Conservation (phyloP, 2,113 vertebrate species). For the Psettodes erumei region DNA sequence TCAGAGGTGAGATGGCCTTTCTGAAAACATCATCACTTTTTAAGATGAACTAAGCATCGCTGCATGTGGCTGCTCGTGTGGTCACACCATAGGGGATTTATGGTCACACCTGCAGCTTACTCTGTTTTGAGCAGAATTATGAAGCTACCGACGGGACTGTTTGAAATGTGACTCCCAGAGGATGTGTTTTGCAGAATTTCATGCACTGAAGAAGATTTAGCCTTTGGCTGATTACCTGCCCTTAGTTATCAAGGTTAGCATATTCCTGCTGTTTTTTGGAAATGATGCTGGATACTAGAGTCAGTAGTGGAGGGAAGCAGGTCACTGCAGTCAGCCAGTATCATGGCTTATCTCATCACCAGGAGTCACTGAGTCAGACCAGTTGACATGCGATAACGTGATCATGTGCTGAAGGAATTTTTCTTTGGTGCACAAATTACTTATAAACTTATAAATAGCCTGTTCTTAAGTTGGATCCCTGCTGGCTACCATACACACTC, state of each 20-base stretch:
- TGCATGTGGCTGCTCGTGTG: background rate
- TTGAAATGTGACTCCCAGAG: background rate
- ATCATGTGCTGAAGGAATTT: background rate
- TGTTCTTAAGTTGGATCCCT: background rate
- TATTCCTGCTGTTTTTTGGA: background rate
- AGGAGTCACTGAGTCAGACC: background rate
- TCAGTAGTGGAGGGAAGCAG: background rate
- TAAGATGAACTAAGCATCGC: background rate
- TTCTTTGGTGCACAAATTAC: background rate
- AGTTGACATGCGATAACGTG: background rate
- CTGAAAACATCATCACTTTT: background rate
- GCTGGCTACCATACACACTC: background rate
- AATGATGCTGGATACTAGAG: background rate
- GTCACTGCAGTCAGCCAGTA: background rate
- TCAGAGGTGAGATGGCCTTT: constrained; percentile 90
- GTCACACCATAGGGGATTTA: background rate
- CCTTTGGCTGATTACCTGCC: background rate
- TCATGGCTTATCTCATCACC: background rate
- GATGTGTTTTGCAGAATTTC: background rate
- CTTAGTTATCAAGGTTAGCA: background rate
- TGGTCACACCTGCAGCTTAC: background rate
- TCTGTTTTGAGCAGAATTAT: background rate
- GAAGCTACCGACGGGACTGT: background rate
- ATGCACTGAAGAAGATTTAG: background rate
- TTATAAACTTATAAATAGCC: no score